These are phyloP conservation scores for Caenorhabditis inopinata DNA, from an alignment of 1,140 invertebrate species.

Conservation along the genomic window DNA sequence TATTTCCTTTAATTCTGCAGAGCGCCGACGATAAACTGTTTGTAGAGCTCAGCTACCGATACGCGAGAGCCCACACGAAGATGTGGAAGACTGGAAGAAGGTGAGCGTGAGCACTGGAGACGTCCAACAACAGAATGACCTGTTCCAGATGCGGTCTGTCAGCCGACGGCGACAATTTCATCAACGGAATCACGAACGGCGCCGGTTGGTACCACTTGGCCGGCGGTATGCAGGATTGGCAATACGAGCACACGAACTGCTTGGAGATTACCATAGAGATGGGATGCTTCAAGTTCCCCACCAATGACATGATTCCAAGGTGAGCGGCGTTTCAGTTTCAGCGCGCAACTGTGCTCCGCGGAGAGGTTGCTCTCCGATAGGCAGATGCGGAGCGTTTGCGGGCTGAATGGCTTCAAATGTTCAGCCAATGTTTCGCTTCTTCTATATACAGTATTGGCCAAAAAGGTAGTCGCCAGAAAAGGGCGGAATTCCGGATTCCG, in stretches of 20 bases:
- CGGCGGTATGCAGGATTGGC: constrained; percentile 95
- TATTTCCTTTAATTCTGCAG: neutral
- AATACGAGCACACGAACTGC: constrained; percentile 86
- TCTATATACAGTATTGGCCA: too few species aligned
- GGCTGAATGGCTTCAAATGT: too few species aligned
- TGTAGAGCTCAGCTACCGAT: constrained; percentile 77
- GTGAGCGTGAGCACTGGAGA: neutral
- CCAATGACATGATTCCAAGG: constrained; percentile 73
- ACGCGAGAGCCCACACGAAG: constrained; percentile 71
- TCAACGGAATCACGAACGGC: constrained; percentile 80
- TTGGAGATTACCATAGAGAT: constrained; percentile 93
- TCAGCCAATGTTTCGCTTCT: too few species aligned
- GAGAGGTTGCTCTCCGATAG: too few species aligned
- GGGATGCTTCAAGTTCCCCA: constrained; percentile 88
- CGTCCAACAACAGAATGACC: neutral
- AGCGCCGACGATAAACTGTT: constrained; percentile 81
- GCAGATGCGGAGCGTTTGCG: too few species aligned
- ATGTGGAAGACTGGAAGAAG: constrained; percentile 64
- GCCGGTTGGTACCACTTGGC: constrained; percentile 74
- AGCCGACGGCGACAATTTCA: constrained; percentile 58
- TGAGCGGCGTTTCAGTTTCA: too few species aligned
- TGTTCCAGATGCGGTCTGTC: constrained; percentile 54
- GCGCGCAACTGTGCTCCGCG: too few species aligned
- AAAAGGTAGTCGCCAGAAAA: too few species aligned
- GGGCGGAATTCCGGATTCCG: too few species aligned